A percentile compares a stretch with the other conserved stretches of the same genome.
Conservation (phyloP, 1,140 invertebrate species). For the Hormaphis cornu region DNA sequence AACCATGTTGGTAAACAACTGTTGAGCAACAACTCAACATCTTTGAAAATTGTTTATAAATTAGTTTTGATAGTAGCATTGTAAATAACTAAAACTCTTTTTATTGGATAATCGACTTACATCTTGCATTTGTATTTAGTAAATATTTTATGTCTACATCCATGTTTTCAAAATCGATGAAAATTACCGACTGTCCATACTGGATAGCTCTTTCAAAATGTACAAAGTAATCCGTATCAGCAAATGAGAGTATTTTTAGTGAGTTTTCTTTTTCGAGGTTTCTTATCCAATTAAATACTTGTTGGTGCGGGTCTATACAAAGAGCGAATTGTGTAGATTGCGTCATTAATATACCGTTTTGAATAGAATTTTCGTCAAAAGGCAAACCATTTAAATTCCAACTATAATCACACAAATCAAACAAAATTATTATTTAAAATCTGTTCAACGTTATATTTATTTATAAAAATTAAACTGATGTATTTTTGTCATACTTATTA, state of each 20-base stretch:
- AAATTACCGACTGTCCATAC: conserved; percentile 73
- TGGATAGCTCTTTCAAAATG: conserved; percentile 78
- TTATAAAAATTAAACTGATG: too few species aligned
- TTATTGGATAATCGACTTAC: too few species aligned
- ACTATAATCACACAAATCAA: background rate
- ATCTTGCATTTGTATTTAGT: conserved; percentile 71
- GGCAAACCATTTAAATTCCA: background rate
- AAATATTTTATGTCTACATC: conserved; percentile 82
- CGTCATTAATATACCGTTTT: conserved; percentile 79
- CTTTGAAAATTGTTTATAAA: too few species aligned
- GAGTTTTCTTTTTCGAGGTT: conserved; percentile 59
- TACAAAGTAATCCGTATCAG: conserved; percentile 72
- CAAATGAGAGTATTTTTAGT: conserved; percentile 59
- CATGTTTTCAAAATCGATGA: conserved; percentile 83
- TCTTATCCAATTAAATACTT: conserved; percentile 70
- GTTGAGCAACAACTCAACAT: too few species aligned
- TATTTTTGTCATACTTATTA: too few species aligned
- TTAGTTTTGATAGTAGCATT: too few species aligned
- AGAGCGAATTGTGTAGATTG: conserved; percentile 68
- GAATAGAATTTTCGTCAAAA: conserved; percentile 71
- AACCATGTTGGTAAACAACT: too few species aligned
- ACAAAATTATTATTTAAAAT: background rate
- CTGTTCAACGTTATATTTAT: too few species aligned
- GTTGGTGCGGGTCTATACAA: conserved; percentile 84
- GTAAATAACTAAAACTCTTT: too few species aligned